A percentile compares a stretch with the other conserved stretches of the same genome.
Conservation (phyloP, 2,888 invertebrate species). For the Tiliacea citrago region DNA sequence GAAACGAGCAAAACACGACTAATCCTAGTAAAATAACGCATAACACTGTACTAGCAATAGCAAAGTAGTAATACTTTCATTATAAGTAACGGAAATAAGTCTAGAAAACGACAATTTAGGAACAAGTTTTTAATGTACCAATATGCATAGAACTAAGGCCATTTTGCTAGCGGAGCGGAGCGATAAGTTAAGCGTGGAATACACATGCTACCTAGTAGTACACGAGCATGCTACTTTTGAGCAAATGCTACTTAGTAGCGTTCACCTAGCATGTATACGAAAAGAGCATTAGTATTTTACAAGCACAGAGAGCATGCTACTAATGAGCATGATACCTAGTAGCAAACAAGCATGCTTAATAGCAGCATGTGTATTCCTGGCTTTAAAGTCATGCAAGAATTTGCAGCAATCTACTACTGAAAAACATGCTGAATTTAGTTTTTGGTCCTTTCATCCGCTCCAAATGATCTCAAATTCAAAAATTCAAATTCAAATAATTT, state of each 20-base stretch:
- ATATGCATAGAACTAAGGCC: conserved; percentile 7
- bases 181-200: background rate
- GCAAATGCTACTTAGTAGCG: too few species aligned
- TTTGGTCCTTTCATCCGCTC: background rate
- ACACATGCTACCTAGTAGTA: too few species aligned
- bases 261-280: too few species aligned
- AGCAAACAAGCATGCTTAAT: too few species aligned
- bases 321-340: too few species aligned
- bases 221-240: too few species aligned
- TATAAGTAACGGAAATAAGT: conserved; percentile 46
- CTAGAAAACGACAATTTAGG: conserved; percentile 41
- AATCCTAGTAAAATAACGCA: conserved; percentile 3
- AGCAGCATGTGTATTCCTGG: too few species aligned
- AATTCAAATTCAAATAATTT: too few species aligned
- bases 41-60: conserved; percentile 4
- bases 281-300: too few species aligned
- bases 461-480: too few species aligned
- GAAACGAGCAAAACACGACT: conserved; percentile 19
- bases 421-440: background rate
- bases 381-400: background rate
- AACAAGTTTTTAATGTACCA: conserved; percentile 49
- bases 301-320: too few species aligned
- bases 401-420: too few species aligned
- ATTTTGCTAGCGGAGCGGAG: conserved; percentile 23
- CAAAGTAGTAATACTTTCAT: conserved; percentile 33